These are phyloP conservation scores for Ramphastos sulfuratus DNA, from an alignment of 2,113 vertebrate species.

Conservation along the genomic window DNA sequence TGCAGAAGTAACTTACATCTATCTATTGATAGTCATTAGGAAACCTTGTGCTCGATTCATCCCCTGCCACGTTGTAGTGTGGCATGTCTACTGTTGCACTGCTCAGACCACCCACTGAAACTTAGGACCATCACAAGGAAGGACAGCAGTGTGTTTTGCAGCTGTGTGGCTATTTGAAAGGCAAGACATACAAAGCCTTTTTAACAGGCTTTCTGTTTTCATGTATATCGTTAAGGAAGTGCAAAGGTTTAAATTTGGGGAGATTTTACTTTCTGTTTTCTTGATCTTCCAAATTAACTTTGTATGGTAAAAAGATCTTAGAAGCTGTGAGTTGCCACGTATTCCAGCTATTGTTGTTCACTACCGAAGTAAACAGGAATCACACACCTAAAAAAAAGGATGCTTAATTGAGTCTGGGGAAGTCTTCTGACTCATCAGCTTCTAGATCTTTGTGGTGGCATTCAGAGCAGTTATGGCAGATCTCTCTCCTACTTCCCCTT, in stretches of 20 bases:
- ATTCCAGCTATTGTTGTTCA: not conserved
- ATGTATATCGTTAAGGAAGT: not conserved
- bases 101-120: not conserved
- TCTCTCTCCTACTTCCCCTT: not conserved
- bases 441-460: not conserved
- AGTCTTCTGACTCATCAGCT: not conserved
- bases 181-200: not conserved
- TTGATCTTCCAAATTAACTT: not conserved
- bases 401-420: not conserved
- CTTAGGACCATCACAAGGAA: not conserved
- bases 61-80: accelerated
- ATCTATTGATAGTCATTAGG: not conserved
- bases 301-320: not conserved
- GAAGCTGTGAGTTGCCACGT: not conserved
- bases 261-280: not conserved
- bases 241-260: not conserved
- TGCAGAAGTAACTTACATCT: not conserved
- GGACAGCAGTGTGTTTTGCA: not conserved
- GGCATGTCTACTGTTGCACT: accelerated
- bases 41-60: accelerated
- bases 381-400: not conserved
- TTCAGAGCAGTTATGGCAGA: not conserved
- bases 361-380: not conserved
- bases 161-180: not conserved
- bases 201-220: not conserved